Conservation (phyloP, 2,888 invertebrate genomes). For the Azorinus chamasolen region DNA sequence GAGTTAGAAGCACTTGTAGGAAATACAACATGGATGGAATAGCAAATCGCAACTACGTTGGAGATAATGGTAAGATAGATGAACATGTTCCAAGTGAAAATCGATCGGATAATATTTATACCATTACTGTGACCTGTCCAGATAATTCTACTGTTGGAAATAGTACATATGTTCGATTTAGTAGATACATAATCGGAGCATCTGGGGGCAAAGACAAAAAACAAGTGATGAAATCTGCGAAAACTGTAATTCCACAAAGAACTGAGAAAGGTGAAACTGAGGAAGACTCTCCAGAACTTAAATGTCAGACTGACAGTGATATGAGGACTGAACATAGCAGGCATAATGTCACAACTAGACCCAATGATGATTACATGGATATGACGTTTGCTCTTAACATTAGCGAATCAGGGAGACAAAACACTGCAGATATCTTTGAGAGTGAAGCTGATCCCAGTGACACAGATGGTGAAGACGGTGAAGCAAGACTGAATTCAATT, state of each 20-base stretch:
- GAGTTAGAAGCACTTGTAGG: background rate
- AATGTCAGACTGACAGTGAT: no score
- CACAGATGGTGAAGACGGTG: conserved; percentile 9
- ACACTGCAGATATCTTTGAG: no score
- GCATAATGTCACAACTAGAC: no score
- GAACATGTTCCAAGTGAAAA: background rate
- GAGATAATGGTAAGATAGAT: conserved; percentile 18
- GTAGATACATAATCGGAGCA: conserved; percentile 14
- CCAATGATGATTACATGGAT: no score
- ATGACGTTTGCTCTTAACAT: no score
- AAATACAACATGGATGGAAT: conserved; percentile 49
- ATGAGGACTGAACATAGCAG: no score
- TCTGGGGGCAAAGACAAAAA: background rate
- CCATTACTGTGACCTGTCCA: conserved; percentile 35
- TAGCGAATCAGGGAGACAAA: no score
- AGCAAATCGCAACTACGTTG: conserved; percentile 32
- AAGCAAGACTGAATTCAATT: conserved; percentile 39
- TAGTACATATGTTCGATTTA: conserved; percentile 34
- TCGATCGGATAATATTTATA: conserved; percentile 48
- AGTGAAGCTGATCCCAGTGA: background rate
- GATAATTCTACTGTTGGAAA: background rate
- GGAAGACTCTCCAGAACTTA: no score
- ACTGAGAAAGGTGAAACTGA: no score
- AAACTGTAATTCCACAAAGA: no score
- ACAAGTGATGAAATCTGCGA: background rate